phyloP scores from a whole-genome alignment of 1,140 invertebrate species.

The Holcopasites calliopsidis region DNA sequence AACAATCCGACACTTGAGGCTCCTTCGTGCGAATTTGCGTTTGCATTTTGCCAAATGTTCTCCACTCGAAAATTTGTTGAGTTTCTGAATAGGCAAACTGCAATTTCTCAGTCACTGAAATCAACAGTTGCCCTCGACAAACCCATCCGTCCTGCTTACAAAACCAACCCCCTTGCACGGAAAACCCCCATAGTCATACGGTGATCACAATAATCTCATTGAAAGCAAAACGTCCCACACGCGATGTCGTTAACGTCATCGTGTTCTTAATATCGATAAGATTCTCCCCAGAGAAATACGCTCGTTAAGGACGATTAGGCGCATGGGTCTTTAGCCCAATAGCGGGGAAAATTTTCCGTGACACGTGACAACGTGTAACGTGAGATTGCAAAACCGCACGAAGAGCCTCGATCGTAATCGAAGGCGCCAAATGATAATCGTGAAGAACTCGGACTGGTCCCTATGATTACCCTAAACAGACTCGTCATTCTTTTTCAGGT shows the following conservation, averaged over 20 bases:
- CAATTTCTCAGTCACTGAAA: too few species aligned
- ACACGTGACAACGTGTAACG: neutral
- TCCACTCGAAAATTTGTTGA: neutral
- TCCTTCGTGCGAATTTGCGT: neutral
- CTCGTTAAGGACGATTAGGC: neutral
- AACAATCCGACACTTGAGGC: neutral
- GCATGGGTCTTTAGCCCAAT: neutral
- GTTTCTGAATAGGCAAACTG: neutral
- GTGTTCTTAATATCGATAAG: too few species aligned
- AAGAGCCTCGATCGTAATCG: neutral
- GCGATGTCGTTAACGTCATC: too few species aligned
- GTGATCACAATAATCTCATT: too few species aligned
- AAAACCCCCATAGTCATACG: too few species aligned
- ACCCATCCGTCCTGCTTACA: too few species aligned
- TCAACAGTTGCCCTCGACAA: too few species aligned
- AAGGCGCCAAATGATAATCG: neutral
- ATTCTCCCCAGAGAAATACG: too few species aligned
- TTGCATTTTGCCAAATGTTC: neutral
- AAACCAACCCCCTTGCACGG: too few species aligned
- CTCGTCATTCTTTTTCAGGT: neutral
- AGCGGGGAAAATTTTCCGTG: neutral
- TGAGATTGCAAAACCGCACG: neutral
- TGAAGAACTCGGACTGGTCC: slow-evolving; percentile 1
- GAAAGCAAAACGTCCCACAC: too few species aligned
- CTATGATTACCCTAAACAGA: neutral